Base-by-base conservation (phyloP, 2,113 vertebrate genomes). In the Gobius niger region DNA sequence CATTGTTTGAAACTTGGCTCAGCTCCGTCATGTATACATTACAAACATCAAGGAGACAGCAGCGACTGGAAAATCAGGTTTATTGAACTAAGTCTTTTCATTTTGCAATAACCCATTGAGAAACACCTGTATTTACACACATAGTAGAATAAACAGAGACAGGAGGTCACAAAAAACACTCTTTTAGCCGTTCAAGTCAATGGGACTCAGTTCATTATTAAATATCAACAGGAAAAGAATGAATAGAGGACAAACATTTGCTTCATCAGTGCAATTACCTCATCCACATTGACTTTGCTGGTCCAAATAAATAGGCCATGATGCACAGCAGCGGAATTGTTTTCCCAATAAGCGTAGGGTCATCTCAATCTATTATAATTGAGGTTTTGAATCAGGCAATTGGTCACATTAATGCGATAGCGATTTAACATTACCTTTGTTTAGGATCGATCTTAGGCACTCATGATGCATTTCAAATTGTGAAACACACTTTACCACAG, bases 51-150 rank as follows among this genome's bases (percentile, higher is more conserved):
- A 34, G 24, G 24, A 46, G 0, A 68, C 0, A 5, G 0, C 4
- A 44, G 14, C 4, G 47, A 11, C 24, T 34, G 60, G 34, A 2
- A 47, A 69, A 51, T 60, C 0, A 4, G 11, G 70, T 69, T 80
- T 60, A 78, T 83, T 82, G 83, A 63, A 63, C 42, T 68, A 64
- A 90, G 72, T 90, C 87, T 88, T 88, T 90, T 60, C 73, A 85
- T 81, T 70, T 78, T 44, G 70, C 76, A 86, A 87, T 85, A 77
- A 74, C 57, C 71, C 77, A 79, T 51, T 68, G 84, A 88, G 77
- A 64, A 7, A 70, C 77, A 81, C 9, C 63, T 68, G 24, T 87
- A 92, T 90, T 92, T 91, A 94, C 90, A 93, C 8, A 73, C 15
- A 9, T 67, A 4, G 42, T 9, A 70, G 10, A 76, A 69, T 71